A percentile compares a stretch with the other conserved stretches of the same genome.
Conservation (phyloP, 2,113 vertebrate genomes). For the Anser cygnoides region DNA sequence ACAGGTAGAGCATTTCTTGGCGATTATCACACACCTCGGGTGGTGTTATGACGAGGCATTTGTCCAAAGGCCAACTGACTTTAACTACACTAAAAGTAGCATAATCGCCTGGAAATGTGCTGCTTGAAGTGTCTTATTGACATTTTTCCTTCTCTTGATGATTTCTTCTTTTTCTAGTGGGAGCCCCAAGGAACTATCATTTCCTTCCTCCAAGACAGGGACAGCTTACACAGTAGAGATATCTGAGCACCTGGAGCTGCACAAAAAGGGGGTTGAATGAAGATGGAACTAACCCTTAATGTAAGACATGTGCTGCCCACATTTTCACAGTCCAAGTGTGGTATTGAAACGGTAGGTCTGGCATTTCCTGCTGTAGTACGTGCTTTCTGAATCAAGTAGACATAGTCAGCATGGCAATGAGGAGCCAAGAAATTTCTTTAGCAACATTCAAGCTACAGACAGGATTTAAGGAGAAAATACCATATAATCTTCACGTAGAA, state of each 20-base stretch:
- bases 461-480: neutral
- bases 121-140: constrained; percentile 35
- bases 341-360: neutral
- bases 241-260: neutral
- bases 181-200: neutral
- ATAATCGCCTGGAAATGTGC: constrained; percentile 30
- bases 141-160: constrained; percentile 30
- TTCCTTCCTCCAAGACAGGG: neutral
- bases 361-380: neutral
- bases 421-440: neutral
- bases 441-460: neutral
- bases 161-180: constrained; percentile 8
- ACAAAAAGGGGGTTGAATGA: neutral
- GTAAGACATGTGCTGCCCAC: neutral
- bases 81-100: constrained; percentile 47
- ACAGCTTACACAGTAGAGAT: neutral
- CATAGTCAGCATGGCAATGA: neutral
- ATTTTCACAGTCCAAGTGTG: neutral
- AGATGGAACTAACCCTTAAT: neutral
- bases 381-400: neutral
- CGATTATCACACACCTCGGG: constrained; percentile 68
- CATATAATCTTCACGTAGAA: neutral
- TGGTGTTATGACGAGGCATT: constrained; percentile 66
- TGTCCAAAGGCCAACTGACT: constrained; percentile 67
- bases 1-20: constrained; percentile 75